Evolutionary conservation across 2,797 vertebrate species (phyloP), one percentile per base, ranked within the genome.

Genomic region (Chelonia mydas): DNA sequence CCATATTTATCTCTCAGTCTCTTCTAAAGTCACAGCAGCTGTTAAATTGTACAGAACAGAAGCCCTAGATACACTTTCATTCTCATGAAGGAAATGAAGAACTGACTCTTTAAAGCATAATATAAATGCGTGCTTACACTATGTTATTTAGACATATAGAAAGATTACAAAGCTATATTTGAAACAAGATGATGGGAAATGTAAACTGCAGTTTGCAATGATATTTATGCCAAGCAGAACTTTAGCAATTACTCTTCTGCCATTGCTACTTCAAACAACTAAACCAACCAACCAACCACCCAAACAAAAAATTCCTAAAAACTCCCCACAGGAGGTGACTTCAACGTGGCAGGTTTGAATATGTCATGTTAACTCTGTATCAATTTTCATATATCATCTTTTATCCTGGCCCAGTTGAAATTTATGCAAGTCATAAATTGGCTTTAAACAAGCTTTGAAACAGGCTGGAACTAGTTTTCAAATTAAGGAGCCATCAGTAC

Each of bases 401-500:
- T 98, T 98, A 98, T 96, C 94, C 96, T 94, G 97, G 96, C 98
- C 84, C 92, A 96, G 97, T 27, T 97, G 96, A 97, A 97, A 98
- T 98, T 96, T 97, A 98, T 97, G 96, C 95, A 96, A 98, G 98
- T 97, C 97, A 98, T 99, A 99, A 99, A 99, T 99, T 98, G 98
- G 98, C 97, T 98, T 98, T 98, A 98, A 99, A 99, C 98, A 98
- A 99, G 98, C 98, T 94, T 95, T 98, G 98, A 98, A 98, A 98
- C 98, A 98, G 98, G 97, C 93, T 93, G 97, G 97, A 98, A 98
- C 98, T 96, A 98, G 97, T 98, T 98, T 98, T 98, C 95, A 93
- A 98, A 99, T 99, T 99, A 98, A 99, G 99, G 98, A 98, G 97
- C 97, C 91, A 97, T 98, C 98, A 97, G 94, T 99, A 99, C 98